Evolutionary conservation across 2,113 vertebrate species (phyloP).

Genomic region (Psilopogon haemacephalus): DNA sequence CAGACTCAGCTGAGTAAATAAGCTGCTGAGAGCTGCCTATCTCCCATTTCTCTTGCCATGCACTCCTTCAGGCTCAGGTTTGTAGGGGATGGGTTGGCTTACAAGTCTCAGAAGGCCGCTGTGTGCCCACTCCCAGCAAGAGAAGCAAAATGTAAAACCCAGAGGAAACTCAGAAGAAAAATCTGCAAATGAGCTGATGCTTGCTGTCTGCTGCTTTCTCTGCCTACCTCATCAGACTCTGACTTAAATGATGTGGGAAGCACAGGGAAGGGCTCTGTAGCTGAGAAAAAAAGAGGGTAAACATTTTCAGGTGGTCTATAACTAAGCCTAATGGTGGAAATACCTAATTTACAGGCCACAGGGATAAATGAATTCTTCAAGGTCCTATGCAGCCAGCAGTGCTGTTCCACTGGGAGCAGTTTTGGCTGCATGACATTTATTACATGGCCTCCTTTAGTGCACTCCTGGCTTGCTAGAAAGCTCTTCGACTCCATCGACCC

Average conservation of each 20-base stretch:
- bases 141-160: not conserved
- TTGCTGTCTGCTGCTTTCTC: not conserved
- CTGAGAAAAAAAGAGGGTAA: not conserved
- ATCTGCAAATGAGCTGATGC: not conserved
- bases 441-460: not conserved
- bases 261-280: not conserved
- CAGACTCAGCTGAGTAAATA: accelerated
- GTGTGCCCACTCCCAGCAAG: not conserved
- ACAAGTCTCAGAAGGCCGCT: not conserved
- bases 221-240: not conserved
- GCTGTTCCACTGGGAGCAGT: not conserved
- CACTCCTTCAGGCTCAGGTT: not conserved
- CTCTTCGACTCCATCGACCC: not conserved
- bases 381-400: not conserved
- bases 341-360: not conserved
- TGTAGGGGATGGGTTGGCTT: not conserved
- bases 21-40: not conserved
- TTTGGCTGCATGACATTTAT: not conserved
- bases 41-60: not conserved
- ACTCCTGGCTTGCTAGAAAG: not conserved
- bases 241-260: not conserved
- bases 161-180: not conserved
- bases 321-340: not conserved
- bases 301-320: not conserved
- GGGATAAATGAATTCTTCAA: not conserved